Base-by-base conservation (phyloP, 2,797 vertebrate genomes). In the Jordanella pulchra region DNA sequence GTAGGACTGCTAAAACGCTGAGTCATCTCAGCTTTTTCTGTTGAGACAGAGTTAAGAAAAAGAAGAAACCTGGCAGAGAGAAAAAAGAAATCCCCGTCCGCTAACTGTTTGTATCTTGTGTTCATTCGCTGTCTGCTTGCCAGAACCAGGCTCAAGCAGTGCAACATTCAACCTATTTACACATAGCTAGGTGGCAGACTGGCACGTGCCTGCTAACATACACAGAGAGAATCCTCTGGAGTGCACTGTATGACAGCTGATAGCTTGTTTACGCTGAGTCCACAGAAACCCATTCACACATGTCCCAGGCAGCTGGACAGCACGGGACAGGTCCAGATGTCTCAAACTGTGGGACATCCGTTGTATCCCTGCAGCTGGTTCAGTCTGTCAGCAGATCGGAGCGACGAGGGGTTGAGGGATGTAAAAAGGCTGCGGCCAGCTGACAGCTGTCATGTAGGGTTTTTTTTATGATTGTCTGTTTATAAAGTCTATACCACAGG, bases 221-320 rank as follows among this genome's bases (percentile, higher is more conserved):
- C 51, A 67, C 80, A n/a, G 71, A 69, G 27, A 81, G 91, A 93
- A 92, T 44, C 79, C 76, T 91, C 91, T 93, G 79, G 93, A 90
- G 83, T 27, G 82, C 53, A 58, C 90, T 83, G 83, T 84, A 70
- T 83, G 76, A 68, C 84, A 84, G 85, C 85, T 84, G 81, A 71
- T 86, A 79, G 54, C 61, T 69, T 92, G 91, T 93, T 91, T 89
- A 83, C 85, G 92, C 91, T 91, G 89, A 90, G 77, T 82, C 82
- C 78, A 45, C 81, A 6, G 39, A 87, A 94, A 90, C 9, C 27
- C 82, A 84, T 89, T 90, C 84, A 84, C 75, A 71, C 81, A 61
- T 66, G 58, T 44, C 60, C 76, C 69, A 30, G 87, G 82, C 86
- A 88, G 88, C 84, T 84, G 86, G 82, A 25, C 44, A 5, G 64